Evolutionary conservation across 2,113 vertebrate genomes (phyloP), one percentile per base, ranked within the genome.

Genomic region (Daubentonia madagascariensis): DNA sequence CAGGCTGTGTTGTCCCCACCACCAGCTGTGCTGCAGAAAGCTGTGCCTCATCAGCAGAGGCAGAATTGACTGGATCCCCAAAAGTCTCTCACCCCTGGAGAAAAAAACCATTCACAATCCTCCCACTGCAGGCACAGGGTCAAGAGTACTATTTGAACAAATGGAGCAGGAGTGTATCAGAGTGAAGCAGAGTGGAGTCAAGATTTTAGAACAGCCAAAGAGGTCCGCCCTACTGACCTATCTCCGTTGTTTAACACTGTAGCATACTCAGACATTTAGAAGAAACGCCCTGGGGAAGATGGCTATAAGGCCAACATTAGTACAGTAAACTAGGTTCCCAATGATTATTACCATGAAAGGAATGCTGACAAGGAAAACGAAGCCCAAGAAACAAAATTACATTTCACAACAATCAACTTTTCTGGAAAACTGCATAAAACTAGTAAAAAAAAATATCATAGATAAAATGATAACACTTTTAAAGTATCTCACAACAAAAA

Each of bases 391-490:
- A 83, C 65, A 89, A 89, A 93, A 70, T 54, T 67, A 73, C 28
- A 93, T 67, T 90, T 96, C 37, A 79, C 23, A 93, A 91, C 5
- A 85, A 12, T 45, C 40, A 89, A 90, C 25, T 59, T 85, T 95
- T 94, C 57, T 37, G 40, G 48, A 85, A 88, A 37, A 76, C 35
- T 63, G 40, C 23, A 6, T 81, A 78, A 94, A 97, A 70, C 72
- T 59, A 67, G 0, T 17, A 73, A 73, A n/a, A n/a, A n/a, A n/a
- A n/a, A n/a, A n/a, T n/a, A n/a, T n/a, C 48, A 84, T 50, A n/a
- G 37, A 45, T 78, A 73, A 95, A 89, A 89, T 84, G 48, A n/a
- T 84, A 92, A 89, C 10, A 73, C 20, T 79, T 92, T 59, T 23
- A 23, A 52, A 93, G 52, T 80, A 67, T n/a, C 52, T 87, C 43